Conservation (phyloP, 2,888 invertebrate species). For the Coelopa pilipes region DNA sequence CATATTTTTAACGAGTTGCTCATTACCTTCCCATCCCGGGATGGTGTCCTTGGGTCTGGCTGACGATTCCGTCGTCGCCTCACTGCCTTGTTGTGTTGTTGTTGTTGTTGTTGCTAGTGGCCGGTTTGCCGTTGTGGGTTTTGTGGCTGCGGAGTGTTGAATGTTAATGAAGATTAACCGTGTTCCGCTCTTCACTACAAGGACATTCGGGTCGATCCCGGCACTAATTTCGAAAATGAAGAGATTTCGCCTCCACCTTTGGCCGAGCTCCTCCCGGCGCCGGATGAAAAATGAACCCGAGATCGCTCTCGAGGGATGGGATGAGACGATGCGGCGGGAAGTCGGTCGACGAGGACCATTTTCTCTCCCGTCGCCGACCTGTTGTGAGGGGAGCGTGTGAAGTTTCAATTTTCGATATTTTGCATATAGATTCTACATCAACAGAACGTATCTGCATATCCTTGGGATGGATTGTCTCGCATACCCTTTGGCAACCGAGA, state of each 20-base stretch:
- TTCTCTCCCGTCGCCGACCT: background rate
- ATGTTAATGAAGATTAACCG: background rate
- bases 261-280: no score
- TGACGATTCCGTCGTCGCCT: no score
- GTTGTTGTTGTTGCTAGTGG: background rate
- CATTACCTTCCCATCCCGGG: background rate
- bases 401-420: conserved; percentile 8
- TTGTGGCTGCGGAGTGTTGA: background rate
- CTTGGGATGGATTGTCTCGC: conserved; percentile 46
- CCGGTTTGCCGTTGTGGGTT: background rate
- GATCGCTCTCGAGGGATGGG: no score
- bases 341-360: no score
- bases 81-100: background rate
- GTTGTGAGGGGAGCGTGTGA: background rate
- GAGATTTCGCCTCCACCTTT: no score
- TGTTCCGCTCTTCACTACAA: no score
- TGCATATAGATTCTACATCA: conserved; percentile 34
- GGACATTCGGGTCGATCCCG: no score
- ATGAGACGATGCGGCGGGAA: no score
- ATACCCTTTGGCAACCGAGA: conserved; percentile 50
- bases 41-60: no score
- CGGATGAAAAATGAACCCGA: no score
- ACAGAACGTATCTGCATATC: conserved; percentile 40
- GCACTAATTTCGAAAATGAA: conserved; percentile 1
- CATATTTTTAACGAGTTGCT: conserved; percentile 28